These are phyloP conservation scores for Taurulus bubalis DNA, from an alignment of 2,113 vertebrate species.

Conservation along the genomic window DNA sequence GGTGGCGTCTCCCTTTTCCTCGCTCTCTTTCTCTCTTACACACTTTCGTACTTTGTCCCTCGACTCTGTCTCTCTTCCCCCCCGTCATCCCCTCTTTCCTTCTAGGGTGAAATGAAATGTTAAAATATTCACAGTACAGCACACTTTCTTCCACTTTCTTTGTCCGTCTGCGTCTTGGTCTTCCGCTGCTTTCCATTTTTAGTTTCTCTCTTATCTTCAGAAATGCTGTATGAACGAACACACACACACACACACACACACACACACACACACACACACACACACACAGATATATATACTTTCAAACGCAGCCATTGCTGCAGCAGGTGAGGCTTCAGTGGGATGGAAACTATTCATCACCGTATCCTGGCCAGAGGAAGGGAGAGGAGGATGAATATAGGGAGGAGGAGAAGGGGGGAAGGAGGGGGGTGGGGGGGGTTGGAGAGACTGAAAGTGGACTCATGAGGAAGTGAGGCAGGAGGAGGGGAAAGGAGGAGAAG, in stretches of 20 bases:
- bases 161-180: slow-evolving; percentile 16
- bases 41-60: slow-evolving; percentile 33
- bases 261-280: slow-evolving; percentile 1
- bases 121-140: slow-evolving; percentile 60
- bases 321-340: slow-evolving; percentile 45
- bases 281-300: neutral
- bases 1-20: slow-evolving; percentile 8
- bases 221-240: slow-evolving; percentile 20
- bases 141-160: slow-evolving; percentile 23
- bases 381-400: neutral
- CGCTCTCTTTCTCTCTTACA: slow-evolving; percentile 6
- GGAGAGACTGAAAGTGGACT: neutral
- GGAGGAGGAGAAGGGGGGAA: slow-evolving; percentile 1
- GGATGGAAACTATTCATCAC: slow-evolving; percentile 35
- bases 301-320: slow-evolving; percentile 40
- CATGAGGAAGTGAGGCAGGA: neutral
- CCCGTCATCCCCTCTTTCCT: neutral
- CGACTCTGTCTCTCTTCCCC: neutral
- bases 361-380: neutral
- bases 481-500: neutral
- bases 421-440: neutral
- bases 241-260: slow-evolving; percentile 12
- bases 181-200: slow-evolving; percentile 43
- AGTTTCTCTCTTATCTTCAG: slow-evolving; percentile 27
- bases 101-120: slow-evolving; percentile 58